A percentile compares a stretch with the other conserved stretches of the same genome.
Conservation (phyloP, 2,113 vertebrate genomes). For the Phocoena sinus region DNA sequence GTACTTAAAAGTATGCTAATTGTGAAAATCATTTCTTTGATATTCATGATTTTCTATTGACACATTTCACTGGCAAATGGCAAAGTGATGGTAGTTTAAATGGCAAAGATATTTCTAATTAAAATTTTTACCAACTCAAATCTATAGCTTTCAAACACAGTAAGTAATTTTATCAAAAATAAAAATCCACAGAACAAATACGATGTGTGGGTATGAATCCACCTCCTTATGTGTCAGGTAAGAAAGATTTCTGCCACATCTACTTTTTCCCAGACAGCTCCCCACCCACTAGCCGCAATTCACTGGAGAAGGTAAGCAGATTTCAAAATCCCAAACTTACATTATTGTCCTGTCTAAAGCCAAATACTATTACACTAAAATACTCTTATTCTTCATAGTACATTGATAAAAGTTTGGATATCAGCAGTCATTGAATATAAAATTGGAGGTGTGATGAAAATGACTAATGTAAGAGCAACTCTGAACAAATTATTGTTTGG, state of each 20-base stretch:
- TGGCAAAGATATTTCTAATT: conserved; percentile 16
- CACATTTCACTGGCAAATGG: conserved; percentile 3
- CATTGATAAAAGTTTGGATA: not conserved
- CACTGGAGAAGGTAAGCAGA: not conserved
- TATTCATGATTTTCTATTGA: not conserved
- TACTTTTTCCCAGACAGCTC: not conserved
- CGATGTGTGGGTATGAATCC: not conserved
- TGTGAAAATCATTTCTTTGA: not conserved
- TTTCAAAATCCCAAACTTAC: not conserved
- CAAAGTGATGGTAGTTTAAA: conserved; percentile 3
- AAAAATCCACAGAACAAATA: not conserved
- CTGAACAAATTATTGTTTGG: not conserved
- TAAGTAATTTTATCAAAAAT: not conserved
- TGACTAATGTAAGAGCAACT: not conserved
- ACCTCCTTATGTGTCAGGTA: not conserved
- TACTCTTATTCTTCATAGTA: not conserved
- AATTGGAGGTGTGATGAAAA: not conserved
- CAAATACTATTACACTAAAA: not conserved
- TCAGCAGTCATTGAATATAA: not conserved
- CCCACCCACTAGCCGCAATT: not conserved
- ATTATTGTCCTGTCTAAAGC: not conserved
- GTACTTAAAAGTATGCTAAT: not conserved
- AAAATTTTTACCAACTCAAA: not conserved
- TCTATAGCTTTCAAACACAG: not conserved
- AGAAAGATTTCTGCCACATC: not conserved